These are phyloP conservation scores for Monoplex corrugatus DNA, from an alignment of 2,888 invertebrate species.

Conservation along the genomic window DNA sequence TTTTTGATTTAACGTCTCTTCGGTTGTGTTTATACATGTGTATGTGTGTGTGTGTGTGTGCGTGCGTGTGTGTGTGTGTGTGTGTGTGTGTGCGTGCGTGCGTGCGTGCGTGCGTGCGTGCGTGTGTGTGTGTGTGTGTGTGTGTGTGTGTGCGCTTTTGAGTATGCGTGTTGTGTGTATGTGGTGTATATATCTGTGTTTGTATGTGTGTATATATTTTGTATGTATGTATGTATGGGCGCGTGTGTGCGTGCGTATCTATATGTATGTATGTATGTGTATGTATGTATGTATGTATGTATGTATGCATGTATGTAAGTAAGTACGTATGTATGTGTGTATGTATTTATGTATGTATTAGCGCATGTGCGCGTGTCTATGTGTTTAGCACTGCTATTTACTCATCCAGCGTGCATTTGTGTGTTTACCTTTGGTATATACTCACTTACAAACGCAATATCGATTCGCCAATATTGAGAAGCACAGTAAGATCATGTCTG, in stretches of 20 bases:
- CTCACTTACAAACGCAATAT: no score
- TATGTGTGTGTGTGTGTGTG: slow-evolving; percentile 13
- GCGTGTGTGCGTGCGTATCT: not conserved
- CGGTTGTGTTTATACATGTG: slow-evolving; percentile 29
- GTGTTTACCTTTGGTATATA: no score
- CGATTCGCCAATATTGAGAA: no score
- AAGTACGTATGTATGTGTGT: not conserved
- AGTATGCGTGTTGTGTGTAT: no score
- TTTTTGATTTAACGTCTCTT: not conserved
- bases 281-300: not conserved
- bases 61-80: slow-evolving; percentile 15
- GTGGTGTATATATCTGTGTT: not conserved
- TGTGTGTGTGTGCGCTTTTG: not conserved
- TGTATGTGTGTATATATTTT: not conserved
- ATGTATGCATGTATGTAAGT: not conserved
- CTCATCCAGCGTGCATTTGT: no score
- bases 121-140: not conserved
- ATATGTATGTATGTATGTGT: no score
- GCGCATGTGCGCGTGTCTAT: no score
- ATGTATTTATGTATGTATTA: not conserved
- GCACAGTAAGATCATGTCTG: no score
- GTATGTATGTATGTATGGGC: not conserved
- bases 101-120: not conserved
- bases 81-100: not conserved
- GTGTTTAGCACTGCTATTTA: no score